Evolutionary conservation across 2,888 invertebrate genomes (phyloP).

Genomic region (Ernsta delagoae): DNA sequence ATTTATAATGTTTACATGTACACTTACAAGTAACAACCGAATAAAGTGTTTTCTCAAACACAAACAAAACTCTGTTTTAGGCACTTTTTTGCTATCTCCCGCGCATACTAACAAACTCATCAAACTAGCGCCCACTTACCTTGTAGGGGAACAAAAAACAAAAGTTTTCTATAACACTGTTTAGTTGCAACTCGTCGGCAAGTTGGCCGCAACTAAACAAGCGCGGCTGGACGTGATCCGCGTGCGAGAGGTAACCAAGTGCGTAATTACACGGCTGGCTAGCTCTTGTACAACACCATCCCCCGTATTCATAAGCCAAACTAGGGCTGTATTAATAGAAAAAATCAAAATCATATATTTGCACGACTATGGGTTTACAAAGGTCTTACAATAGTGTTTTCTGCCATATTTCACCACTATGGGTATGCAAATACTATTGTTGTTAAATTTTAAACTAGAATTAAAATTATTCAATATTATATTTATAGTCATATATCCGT

Average conservation of each 20-base stretch:
- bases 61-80: not conserved
- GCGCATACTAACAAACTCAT: not conserved
- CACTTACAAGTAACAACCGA: too few species aligned
- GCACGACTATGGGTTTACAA: too few species aligned
- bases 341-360: too few species aligned
- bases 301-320: not conserved
- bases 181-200: not conserved
- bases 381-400: too few species aligned
- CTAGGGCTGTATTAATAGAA: too few species aligned
- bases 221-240: not conserved
- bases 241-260: not conserved
- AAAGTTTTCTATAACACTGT: conserved; percentile 5
- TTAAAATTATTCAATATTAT: too few species aligned
- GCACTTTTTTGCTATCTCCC: not conserved
- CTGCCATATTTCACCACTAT: too few species aligned
- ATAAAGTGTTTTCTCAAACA: not conserved
- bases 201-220: conserved; percentile 1
- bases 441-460: too few species aligned
- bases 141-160: conserved; percentile 5
- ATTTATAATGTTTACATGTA: too few species aligned
- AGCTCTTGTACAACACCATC: not conserved
- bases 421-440: too few species aligned
- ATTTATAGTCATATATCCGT: too few species aligned
- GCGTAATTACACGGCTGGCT: not conserved
- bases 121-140: not conserved